Base-by-base conservation (phyloP, 2,888 invertebrate genomes). In the Lycaena phlaeas region DNA sequence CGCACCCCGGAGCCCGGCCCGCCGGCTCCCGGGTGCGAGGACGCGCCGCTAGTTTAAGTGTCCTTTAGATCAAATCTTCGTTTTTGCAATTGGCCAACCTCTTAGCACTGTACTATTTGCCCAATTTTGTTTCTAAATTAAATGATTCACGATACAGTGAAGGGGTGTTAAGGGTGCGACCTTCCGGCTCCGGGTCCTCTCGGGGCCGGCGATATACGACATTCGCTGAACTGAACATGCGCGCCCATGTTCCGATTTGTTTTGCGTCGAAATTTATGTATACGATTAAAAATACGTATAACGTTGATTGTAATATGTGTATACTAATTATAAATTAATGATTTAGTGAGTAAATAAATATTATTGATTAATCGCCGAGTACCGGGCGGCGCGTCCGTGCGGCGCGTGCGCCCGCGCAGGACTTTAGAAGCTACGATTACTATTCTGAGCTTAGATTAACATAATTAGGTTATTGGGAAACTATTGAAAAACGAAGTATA, bases 51-150 rank as follows among this genome's bases (percentile, higher is more conserved):
- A 76, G 71, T 59, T 61, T 79, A 70, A 76, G 72, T 77, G 44
- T 73, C 70, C 73, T 67, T 66, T 77, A 81, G 78, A 70, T 67
- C 69, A 85, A 85, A 85, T 79, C 85, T 85, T 85, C 85, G 85
- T 85, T 85, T 85, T 85, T 85, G 85, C 85, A 85, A 85, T 85
- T 84, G 85, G 85, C 85, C 85, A 84, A 74, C 82, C 81, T 78
- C 79, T 75, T 68, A 61, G 67, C 82, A 82, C 81, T 85, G 85
- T 85, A 76, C 71, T 64, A 54, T 59, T 50, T 54, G 49, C 53
- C 49, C 45, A 49, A 44, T 48, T 63, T 65, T 59, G 61, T 61
- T 58, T 64, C 59, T 57, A 68, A 56, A 57, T 58, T 54, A 46
- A 44, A 44, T 38, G 22, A 38, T 42, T 45, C 46, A 57, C 57